Base-by-base conservation (phyloP, 1,140 invertebrate genomes). In the Temnothorax longispinosus region DNA sequence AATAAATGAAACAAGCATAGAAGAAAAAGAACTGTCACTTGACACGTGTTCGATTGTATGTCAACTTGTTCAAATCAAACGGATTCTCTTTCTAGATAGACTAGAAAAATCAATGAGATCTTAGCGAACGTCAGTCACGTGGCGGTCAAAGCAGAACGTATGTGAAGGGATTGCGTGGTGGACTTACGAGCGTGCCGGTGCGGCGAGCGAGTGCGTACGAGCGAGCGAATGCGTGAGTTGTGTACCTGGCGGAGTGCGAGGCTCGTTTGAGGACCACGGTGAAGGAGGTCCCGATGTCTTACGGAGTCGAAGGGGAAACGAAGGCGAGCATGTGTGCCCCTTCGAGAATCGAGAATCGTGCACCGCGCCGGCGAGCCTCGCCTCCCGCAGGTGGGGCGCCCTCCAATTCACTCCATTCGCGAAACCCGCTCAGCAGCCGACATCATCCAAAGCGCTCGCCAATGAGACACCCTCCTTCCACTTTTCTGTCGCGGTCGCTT, bases 271-370 rank as follows among this genome's bases (percentile, higher is more conserved):
- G 94, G 92, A 93, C 93, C 91, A 93, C 91, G 86, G 91, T 91
- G 93, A 94, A 95, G 93, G 94, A 95, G 94, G 93, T 94, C 91
- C 93, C 92, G 92, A 94, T 94, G 94, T 95, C 94, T 95, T 95
- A 93, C 92, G 90, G 89, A 82, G 87, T 44, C 64, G 88, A 91
- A 87, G 85, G 91, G 91, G 92, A 89, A 64, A 90, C 89, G 91
- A 91, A 90, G 90, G 90, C 88, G 90, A 91, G 91, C 91, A 94
- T 94, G 91, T 94, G 91, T 94, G 93, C 86, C 91, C 90, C 92
- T 90, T 94, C 92, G 91, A 94, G 93, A 93, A 93, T 94, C 93
- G 91, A 94, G 94, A 94, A 94, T 90, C 91, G 88, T 85, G 54
- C 87, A 81, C 67, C 75, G 88, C 27, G 27, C 27, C 27, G 27